Evolutionary conservation across 2,113 vertebrate species (phyloP).

Genomic region (Dicaeum eximium): DNA sequence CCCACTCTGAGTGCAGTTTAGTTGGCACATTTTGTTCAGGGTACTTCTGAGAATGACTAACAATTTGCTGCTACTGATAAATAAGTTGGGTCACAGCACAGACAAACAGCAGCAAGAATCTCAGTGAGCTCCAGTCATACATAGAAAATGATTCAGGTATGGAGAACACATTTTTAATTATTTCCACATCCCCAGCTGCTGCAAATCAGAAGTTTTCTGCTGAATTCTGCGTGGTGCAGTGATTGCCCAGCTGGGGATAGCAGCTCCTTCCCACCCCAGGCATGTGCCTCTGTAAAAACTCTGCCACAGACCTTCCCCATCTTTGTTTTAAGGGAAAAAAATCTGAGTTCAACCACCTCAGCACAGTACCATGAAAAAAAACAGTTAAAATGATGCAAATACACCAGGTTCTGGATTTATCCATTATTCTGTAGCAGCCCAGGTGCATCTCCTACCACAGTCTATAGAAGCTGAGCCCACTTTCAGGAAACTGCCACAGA

Average conservation of each 20-base stretch:
- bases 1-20: background rate
- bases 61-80: background rate
- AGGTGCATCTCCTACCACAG: background rate
- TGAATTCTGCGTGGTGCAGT: background rate
- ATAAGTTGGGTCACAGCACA: background rate
- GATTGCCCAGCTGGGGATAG: background rate
- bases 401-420: background rate
- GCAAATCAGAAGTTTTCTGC: background rate
- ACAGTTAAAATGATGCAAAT: background rate
- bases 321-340: background rate
- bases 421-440: background rate
- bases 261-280: background rate
- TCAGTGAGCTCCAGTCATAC: background rate
- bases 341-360: background rate
- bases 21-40: constrained; percentile 39
- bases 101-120: background rate
- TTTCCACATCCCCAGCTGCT: background rate
- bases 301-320: background rate
- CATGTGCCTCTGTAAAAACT: background rate
- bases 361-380: fast-evolving
- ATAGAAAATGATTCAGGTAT: background rate
- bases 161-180: background rate
- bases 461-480: fast-evolving
- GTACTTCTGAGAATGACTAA: background rate
- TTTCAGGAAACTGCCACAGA: background rate